Conservation (phyloP, 2,113 vertebrate genomes). For the Ptychochromis oligacanthus region DNA sequence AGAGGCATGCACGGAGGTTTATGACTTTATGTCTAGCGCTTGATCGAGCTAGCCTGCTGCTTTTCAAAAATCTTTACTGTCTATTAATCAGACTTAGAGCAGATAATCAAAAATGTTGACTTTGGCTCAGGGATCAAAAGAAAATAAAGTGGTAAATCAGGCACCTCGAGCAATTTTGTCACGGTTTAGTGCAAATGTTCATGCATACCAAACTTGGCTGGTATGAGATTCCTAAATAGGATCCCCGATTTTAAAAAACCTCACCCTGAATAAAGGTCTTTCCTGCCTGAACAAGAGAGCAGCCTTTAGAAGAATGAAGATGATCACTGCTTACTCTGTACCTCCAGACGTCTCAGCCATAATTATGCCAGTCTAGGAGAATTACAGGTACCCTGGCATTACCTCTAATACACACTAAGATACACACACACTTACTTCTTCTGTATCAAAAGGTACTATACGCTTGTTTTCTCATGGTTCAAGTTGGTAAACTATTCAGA, state of each 20-base stretch:
- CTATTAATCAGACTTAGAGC: neutral
- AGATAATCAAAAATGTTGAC: conserved; percentile 4
- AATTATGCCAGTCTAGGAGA: conserved; percentile 74
- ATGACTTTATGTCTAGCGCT: conserved; percentile 24
- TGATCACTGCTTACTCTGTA: conserved; percentile 67
- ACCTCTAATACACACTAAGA: conserved; percentile 56
- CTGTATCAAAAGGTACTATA: conserved; percentile 39
- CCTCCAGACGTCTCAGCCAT: conserved; percentile 60
- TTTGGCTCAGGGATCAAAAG: conserved; percentile 21
- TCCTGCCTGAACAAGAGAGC: conserved; percentile 72
- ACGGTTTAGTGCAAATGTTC: neutral
- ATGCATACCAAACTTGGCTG: conserved; percentile 32
- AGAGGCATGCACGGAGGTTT: conserved; percentile 29
- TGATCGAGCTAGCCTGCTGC: conserved; percentile 28
- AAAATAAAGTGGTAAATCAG: conserved; percentile 30
- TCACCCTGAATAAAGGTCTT: conserved; percentile 62
- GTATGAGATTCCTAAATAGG: conserved; percentile 45
- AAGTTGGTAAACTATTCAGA: conserved; percentile 45
- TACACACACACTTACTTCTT: conserved; percentile 36
- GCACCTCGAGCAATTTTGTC: conserved; percentile 23
- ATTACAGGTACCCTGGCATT: conserved; percentile 71
- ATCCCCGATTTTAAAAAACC: conserved; percentile 56
- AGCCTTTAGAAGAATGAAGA: conserved; percentile 65
- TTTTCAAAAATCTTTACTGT: neutral
- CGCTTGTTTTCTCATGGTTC: conserved; percentile 42